These are phyloP conservation scores for Stenodema calcarata DNA, from an alignment of 2,888 invertebrate species.

Conservation along the genomic window DNA sequence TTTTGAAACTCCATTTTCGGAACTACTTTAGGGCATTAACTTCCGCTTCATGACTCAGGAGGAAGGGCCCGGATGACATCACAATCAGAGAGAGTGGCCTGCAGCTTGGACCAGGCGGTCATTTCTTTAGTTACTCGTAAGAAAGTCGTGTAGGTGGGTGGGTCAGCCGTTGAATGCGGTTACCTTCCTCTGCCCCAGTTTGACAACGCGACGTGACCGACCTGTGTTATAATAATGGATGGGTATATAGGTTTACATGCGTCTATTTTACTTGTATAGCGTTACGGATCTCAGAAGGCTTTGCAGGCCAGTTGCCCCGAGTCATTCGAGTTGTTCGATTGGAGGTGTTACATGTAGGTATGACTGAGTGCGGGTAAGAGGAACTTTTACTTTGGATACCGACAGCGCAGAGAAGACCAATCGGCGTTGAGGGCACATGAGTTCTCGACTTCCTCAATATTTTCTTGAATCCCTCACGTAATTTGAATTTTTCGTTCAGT, in stretches of 20 bases:
- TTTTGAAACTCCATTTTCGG: neutral
- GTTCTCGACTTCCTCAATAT: too few species aligned
- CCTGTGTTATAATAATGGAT: neutral
- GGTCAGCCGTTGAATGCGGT: neutral
- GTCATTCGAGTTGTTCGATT: neutral
- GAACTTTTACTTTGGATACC: too few species aligned
- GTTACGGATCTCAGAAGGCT: neutral
- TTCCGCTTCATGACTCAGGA: neutral
- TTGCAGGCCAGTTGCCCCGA: neutral
- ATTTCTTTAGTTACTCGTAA: neutral
- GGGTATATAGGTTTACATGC: neutral
- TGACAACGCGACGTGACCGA: neutral
- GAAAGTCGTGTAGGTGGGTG: neutral
- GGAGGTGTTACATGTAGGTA: neutral
- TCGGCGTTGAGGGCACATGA: too few species aligned
- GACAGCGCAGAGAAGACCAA: too few species aligned
- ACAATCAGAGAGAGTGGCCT: neutral
- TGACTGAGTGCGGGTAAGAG: too few species aligned
- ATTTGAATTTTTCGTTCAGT: too few species aligned
- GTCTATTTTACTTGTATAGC: neutral
- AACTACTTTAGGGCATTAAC: neutral
- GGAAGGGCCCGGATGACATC: neutral
- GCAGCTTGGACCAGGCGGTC: neutral
- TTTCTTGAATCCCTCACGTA: too few species aligned
- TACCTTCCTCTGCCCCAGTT: neutral